Evolutionary conservation across 2,113 vertebrate species (phyloP).

Genomic region (Hippotragus niger): DNA sequence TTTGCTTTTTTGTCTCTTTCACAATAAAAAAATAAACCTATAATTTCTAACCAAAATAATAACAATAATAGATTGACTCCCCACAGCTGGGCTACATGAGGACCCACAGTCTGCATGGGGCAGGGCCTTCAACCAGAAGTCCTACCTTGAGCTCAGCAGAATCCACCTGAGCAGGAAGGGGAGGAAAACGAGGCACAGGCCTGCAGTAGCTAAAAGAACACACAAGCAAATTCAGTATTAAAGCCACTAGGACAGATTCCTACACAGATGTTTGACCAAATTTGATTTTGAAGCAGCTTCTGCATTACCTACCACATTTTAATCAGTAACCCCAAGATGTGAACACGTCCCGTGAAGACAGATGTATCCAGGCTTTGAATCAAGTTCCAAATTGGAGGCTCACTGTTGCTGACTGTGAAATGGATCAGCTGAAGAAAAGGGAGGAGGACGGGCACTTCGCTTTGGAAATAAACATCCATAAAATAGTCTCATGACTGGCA

Average conservation of each 20-base stretch:
- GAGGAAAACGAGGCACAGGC: not conserved
- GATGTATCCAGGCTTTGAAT: not conserved
- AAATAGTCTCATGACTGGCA: not conserved
- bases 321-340: not conserved
- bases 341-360: not conserved
- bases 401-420: not conserved
- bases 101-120: not conserved
- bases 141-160: not conserved
- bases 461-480: not conserved
- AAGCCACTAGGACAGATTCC: not conserved
- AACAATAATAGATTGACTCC: not conserved
- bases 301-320: not conserved
- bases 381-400: not conserved
- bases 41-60: constrained; percentile 39
- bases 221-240: not conserved
- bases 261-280: not conserved
- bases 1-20: not conserved
- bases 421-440: not conserved
- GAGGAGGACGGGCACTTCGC: not conserved
- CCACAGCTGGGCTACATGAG: fast-evolving
- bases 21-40: constrained; percentile 5
- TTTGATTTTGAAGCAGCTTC: not conserved
- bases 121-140: not conserved
- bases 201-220: no score
- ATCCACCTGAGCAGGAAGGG: not conserved